Evolutionary conservation across 2,113 vertebrate genomes (phyloP).

Genomic region (Clarias magur): DNA sequence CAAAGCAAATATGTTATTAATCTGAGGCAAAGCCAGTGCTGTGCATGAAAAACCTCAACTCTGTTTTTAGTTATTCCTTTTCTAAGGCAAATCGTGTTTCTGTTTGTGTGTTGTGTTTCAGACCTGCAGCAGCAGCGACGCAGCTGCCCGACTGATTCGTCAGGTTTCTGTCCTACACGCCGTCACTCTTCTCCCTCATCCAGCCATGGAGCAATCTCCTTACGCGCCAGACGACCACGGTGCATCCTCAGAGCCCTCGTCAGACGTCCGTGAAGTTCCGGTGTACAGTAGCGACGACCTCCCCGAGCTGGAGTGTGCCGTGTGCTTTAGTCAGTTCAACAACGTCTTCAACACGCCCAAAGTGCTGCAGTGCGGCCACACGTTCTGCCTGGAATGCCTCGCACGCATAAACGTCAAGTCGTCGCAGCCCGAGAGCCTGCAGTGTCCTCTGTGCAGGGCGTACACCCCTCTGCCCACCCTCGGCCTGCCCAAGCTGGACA

Average conservation of each 20-base stretch:
- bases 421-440: slow-evolving; percentile 65
- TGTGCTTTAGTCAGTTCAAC: slow-evolving; percentile 80
- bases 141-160: not conserved
- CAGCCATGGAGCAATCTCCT: slow-evolving; percentile 29
- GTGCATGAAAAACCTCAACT: not conserved
- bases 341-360: slow-evolving; percentile 80
- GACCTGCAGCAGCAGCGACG: not conserved
- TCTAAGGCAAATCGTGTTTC: not conserved
- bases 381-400: slow-evolving; percentile 82
- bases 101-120: slow-evolving; percentile 3
- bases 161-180: not conserved
- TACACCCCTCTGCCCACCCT: slow-evolving; percentile 69
- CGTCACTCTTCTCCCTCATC: not conserved
- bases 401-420: slow-evolving; percentile 78
- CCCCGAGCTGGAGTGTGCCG: slow-evolving; percentile 75
- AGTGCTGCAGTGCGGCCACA: slow-evolving; percentile 76
- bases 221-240: not conserved
- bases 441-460: slow-evolving; percentile 76
- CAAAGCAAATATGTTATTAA: slow-evolving; percentile 31
- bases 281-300: not conserved
- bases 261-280: not conserved
- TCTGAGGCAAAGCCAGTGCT: not conserved
- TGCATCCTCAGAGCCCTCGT: not conserved
- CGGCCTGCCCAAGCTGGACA: slow-evolving; percentile 72
- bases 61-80: not conserved